phyloP scores from a whole-genome alignment of 2,797 vertebrate genomes.

The Poeciliopsis presidionis region DNA sequence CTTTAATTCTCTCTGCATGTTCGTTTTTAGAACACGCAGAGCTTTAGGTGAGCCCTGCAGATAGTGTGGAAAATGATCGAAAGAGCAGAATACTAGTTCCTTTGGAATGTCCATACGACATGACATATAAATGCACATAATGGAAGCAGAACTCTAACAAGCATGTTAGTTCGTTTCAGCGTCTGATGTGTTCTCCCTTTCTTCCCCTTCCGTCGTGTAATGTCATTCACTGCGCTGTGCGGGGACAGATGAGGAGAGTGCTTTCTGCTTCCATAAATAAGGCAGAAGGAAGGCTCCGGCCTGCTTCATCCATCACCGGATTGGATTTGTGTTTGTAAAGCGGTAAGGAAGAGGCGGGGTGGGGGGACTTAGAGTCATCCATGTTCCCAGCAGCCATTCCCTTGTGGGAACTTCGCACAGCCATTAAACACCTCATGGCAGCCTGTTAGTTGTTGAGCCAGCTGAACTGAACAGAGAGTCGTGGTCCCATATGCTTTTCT shows the following conservation, averaged over 20 bases:
- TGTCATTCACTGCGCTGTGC: conserved; percentile 60
- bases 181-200: conserved; percentile 57
- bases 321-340: conserved; percentile 69
- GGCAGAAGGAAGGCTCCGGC: conserved; percentile 56
- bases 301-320: conserved; percentile 80
- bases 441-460: conserved; percentile 63
- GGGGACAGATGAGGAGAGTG: conserved; percentile 56
- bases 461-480: conserved; percentile 55
- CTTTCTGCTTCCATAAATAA: conserved; percentile 78
- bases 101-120: conserved; percentile 72
- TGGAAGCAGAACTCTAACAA: conserved; percentile 59
- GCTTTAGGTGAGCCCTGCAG: conserved; percentile 9
- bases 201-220: conserved; percentile 44
- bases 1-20: neutral
- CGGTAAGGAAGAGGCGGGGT: conserved; percentile 32
- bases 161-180: conserved; percentile 67
- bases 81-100: conserved; percentile 65
- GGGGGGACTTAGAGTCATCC: conserved; percentile 55
- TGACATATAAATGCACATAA: too few relatives aligned
- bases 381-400: conserved; percentile 72
- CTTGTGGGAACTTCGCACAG: conserved; percentile 68
- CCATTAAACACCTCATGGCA: conserved; percentile 80
- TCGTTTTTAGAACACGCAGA: neutral
- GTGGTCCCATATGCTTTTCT: conserved; percentile 45
- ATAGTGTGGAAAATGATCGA: conserved; percentile 57